These are phyloP conservation scores for Phoxinus dragarum DNA, from an alignment of 2,797 vertebrate genomes.

Conservation along the genomic window DNA sequence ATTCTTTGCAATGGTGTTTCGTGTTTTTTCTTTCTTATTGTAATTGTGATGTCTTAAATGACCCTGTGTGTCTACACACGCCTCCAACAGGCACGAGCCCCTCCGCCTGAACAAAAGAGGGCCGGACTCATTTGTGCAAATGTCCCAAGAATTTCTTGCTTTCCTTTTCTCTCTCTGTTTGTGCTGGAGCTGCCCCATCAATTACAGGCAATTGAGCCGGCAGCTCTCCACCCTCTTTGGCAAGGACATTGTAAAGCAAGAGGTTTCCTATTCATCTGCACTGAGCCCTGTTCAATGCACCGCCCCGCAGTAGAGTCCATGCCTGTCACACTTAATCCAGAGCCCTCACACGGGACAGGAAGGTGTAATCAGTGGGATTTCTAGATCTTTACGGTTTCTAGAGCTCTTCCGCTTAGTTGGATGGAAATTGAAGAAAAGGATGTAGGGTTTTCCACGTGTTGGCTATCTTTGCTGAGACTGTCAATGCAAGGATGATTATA, in stretches of 20 bases:
- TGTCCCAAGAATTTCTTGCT: constrained; percentile 45
- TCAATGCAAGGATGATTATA: background rate
- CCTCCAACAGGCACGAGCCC: constrained; percentile 29
- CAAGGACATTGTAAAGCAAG: constrained; percentile 23
- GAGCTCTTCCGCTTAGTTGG: background rate
- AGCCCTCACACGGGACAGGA: constrained; percentile 11
- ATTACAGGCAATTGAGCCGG: constrained; percentile 50
- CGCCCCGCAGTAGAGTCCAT: constrained; percentile 31
- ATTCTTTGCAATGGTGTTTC: background rate
- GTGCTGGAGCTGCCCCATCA: constrained; percentile 43
- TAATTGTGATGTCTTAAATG: constrained; percentile 24
- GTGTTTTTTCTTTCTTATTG: constrained; percentile 5
- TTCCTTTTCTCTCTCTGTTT: constrained; percentile 44
- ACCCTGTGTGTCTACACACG: constrained; percentile 17
- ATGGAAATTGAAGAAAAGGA: background rate
- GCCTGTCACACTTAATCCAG: constrained; percentile 52
- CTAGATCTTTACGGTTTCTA: constrained; percentile 2
- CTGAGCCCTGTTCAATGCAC: constrained; percentile 31
- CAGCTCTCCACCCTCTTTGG: constrained; percentile 46
- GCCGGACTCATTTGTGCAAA: constrained; percentile 39
- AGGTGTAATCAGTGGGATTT: constrained; percentile 44
- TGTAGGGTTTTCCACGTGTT: background rate
- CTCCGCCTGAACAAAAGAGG: constrained; percentile 42
- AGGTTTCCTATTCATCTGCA: constrained; percentile 28
- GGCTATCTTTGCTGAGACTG: background rate